A percentile compares a stretch with the other conserved stretches of the same genome.
Conservation (phyloP, 1,140 invertebrate species). For the Phocides pigmalion region DNA sequence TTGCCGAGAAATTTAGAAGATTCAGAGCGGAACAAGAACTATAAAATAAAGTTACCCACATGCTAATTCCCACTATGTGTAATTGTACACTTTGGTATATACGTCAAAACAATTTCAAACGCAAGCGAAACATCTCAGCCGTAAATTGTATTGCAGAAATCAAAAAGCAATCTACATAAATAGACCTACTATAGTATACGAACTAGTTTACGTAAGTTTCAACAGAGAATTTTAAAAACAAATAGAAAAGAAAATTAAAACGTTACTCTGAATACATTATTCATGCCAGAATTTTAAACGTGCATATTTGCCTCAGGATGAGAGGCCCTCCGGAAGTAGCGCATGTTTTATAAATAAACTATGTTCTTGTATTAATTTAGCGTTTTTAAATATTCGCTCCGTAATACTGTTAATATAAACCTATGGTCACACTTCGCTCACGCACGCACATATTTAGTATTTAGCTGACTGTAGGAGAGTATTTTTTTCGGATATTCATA, state of each 20-base stretch:
- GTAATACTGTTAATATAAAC: background rate
- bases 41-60: slow-evolving; percentile 78
- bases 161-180: slow-evolving; percentile 12
- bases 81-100: slow-evolving; percentile 58
- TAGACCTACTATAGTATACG: slow-evolving; percentile 13
- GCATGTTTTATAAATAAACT: slow-evolving; percentile 19
- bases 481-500: no score
- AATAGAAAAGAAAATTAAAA: slow-evolving; percentile 38
- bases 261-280: slow-evolving; percentile 28
- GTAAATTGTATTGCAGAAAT: slow-evolving; percentile 48
- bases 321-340: slow-evolving; percentile 67
- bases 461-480: no score
- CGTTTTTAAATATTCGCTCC: background rate
- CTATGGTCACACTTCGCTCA: no score
- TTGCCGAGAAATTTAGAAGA: slow-evolving; percentile 62
- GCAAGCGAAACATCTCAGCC: slow-evolving; percentile 68
- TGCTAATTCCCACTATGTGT: slow-evolving; percentile 78
- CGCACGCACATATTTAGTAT: no score
- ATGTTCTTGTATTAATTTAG: slow-evolving; percentile 12
- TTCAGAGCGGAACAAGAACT: slow-evolving; percentile 74
- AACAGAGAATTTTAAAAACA: slow-evolving; percentile 20
- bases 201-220: slow-evolving; percentile 5
- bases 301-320: slow-evolving; percentile 67
- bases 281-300: slow-evolving; percentile 55
- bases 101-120: slow-evolving; percentile 70